Base-by-base conservation (phyloP, 2,113 vertebrate species). In the Antechinus stuartii region DNA sequence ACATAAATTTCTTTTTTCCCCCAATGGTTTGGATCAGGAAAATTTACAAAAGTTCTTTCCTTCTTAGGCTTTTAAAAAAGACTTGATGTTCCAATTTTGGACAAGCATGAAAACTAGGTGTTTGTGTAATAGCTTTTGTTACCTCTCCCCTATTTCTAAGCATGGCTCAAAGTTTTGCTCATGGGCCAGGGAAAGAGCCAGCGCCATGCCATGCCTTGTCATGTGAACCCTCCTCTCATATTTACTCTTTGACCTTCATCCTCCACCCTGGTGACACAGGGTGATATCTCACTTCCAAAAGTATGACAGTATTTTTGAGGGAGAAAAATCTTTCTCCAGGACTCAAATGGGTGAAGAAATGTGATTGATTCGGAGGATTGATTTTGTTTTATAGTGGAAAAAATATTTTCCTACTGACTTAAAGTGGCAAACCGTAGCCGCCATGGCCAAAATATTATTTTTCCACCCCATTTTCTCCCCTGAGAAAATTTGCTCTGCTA, bases 161-260 rank as follows among this genome's bases (percentile, higher is more conserved):
- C 92, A 16, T 91, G 25, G 8, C 89, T 96, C 93, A 96, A 95
- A 97, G 91, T 35, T 98, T 97, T 98, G 97, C 97, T 98, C 95
- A 90, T 46, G 1, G n/a, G 16, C 68, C 94, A 94, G 90, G 91
- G 94, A 97, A 94, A 50, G 92, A 76, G 42, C 90, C 91, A 26
- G 53, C 57, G 91, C 92, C 68, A 93, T 46, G 42, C 68, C 68
- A 76, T 76, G 68, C 68, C 68, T 2, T 84, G 68, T 84, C n/a
- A 84, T 84, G 91, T n/a, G 95, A 95, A 24, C 89, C 54, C 90
- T 30, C 61, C 94, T 98, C 96, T 96, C 91, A 42, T 1, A 94
- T 97, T 96, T 52, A 95, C 56, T 94, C 27, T 89, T 91, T 97
- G 97, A 97, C 96, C 95, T 98, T 97, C 94, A 0, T 0, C 61